Evolutionary conservation across 2,797 vertebrate species (phyloP).

Genomic region (Allenopithecus nigroviridis): DNA sequence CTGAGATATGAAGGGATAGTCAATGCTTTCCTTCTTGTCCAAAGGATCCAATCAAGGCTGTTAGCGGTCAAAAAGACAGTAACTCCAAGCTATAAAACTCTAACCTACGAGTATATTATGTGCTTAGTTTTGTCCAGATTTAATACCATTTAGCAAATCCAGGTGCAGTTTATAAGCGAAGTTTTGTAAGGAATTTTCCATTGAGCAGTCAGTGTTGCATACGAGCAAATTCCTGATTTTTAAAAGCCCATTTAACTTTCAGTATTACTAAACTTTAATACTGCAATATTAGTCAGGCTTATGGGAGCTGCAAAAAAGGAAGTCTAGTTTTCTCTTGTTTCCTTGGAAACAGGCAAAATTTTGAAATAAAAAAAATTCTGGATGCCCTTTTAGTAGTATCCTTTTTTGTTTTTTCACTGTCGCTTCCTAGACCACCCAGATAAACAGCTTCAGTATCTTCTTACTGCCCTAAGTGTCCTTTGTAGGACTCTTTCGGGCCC

Average conservation of each 20-base stretch:
- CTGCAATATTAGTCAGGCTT: conserved; percentile 21
- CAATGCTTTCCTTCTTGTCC: background rate
- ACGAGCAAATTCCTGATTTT: conserved; percentile 5
- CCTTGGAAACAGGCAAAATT: conserved; percentile 45
- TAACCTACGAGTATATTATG: background rate
- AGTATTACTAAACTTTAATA: conserved; percentile 30
- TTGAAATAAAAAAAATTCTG: conserved; percentile 28
- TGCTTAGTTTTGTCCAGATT: background rate
- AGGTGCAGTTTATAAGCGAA: background rate
- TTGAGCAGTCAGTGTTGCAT: background rate
- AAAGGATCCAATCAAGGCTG: background rate
- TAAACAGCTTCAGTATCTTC: background rate
- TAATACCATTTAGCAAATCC: background rate
- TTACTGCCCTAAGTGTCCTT: background rate
- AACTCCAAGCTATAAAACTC: background rate
- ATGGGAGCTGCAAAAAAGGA: conserved; percentile 16
- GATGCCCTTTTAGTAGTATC: background rate
- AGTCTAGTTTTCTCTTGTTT: conserved; percentile 41
- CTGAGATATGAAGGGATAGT: background rate
- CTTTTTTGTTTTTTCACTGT: background rate
- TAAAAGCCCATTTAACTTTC: conserved; percentile 39
- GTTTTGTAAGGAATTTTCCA: conserved; percentile 45
- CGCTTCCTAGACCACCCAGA: background rate
- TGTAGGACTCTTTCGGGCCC: background rate
- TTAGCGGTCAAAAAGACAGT: background rate